Conservation (phyloP, 2,797 vertebrate species). For the Diplodus sargus region DNA sequence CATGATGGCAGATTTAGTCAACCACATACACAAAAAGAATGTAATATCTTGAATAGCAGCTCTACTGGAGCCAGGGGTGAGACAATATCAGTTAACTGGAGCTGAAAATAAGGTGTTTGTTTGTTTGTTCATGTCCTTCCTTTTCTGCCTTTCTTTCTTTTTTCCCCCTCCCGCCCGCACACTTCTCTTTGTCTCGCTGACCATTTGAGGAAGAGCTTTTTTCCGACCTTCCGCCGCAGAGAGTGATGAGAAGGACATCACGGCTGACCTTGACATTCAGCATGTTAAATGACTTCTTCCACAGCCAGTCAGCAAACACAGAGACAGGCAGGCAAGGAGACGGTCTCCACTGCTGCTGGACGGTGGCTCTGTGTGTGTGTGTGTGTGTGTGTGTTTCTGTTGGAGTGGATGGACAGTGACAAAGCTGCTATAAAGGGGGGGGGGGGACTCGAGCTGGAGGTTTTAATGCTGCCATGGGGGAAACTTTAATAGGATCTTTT, state of each 20-base stretch:
- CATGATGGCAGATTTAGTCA: conserved; percentile 2
- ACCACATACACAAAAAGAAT: background rate
- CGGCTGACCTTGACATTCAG: conserved; percentile 96
- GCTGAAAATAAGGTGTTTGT: conserved; percentile 22
- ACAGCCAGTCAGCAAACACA: conserved; percentile 89
- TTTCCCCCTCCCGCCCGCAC: conserved; percentile 14
- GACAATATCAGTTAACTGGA: conserved; percentile 3
- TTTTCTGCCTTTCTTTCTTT: background rate
- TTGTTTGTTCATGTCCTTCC: conserved; percentile 14
- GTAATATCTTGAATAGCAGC: background rate
- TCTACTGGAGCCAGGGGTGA: background rate
- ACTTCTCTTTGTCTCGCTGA: conserved; percentile 87
- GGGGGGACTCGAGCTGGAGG: conserved; percentile 30
- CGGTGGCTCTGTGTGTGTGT: conserved; percentile 52
- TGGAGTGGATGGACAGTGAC: conserved; percentile 13
- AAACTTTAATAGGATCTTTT: conserved; percentile 62
- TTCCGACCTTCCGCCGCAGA: conserved; percentile 92
- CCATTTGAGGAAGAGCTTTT: conserved; percentile 91
- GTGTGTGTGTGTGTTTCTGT: conserved; percentile 27
- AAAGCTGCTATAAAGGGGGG: conserved; percentile 43
- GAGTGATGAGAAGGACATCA: conserved; percentile 93
- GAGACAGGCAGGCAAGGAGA: conserved; percentile 86
- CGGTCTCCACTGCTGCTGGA: conserved; percentile 63
- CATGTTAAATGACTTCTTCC: conserved; percentile 94
- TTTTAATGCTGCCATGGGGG: conserved; percentile 44